Conservation (phyloP, 2,113 vertebrate species). For the Orycteropus afer region DNA sequence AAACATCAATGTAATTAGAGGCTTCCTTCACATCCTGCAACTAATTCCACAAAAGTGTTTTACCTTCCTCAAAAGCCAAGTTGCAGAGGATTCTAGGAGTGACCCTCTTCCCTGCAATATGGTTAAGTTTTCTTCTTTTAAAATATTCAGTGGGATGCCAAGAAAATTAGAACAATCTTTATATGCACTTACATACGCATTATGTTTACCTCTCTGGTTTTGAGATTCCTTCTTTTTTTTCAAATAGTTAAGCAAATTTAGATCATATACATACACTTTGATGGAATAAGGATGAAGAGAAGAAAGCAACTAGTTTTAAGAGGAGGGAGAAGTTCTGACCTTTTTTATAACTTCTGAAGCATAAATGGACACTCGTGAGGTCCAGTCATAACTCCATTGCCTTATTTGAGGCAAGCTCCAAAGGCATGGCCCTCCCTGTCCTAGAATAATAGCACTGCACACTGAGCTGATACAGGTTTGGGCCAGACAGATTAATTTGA, state of each 20-base stretch:
- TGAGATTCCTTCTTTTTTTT: not conserved
- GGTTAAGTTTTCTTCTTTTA: not conserved
- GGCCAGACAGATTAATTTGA: not conserved
- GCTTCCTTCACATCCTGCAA: not conserved
- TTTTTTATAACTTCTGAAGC: not conserved
- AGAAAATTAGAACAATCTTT: not conserved
- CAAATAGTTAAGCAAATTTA: not conserved
- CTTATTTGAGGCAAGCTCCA: not conserved
- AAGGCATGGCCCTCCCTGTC: not conserved
- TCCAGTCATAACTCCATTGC: not conserved
- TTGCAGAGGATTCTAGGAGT: not conserved
- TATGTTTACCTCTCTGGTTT: not conserved
- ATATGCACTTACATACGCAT: too few species aligned
- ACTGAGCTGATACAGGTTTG: not conserved
- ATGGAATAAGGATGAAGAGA: not conserved
- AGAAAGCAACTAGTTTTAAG: constrained; percentile 17
- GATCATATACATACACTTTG: not conserved
- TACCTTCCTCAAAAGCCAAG: not conserved
- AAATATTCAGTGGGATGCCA: not conserved
- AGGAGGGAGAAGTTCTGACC: not conserved
- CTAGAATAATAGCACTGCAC: not conserved
- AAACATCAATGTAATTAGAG: not conserved
- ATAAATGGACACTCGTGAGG: not conserved
- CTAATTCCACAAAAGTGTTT: not conserved
- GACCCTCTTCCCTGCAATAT: not conserved